Percentiles rank a stretch among this genome's conserved stretches.
These are phyloP conservation scores for Hymenopus coronatus DNA, from an alignment of 2,888 invertebrate species.

Conservation along the genomic window DNA sequence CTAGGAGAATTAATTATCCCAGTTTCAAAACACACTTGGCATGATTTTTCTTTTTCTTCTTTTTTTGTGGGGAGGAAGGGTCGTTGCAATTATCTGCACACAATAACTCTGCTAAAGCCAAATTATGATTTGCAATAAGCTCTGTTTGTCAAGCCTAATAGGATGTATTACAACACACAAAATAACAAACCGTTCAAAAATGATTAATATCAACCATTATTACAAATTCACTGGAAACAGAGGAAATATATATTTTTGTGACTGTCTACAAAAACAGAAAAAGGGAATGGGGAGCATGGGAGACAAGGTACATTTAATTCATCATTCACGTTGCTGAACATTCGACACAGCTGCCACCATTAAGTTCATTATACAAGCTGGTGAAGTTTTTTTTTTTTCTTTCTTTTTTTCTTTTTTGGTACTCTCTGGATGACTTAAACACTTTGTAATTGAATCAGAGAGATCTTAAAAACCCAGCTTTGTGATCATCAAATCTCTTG, in stretches of 20 bases:
- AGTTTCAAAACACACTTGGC: neutral
- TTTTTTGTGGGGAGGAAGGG: too few relatives aligned
- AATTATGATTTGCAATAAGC: neutral
- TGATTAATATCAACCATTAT: slow-evolving; percentile 6
- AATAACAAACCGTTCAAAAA: slow-evolving; percentile 1
- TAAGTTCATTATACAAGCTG: neutral
- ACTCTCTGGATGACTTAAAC: neutral
- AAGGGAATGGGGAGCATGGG: slow-evolving; percentile 1
- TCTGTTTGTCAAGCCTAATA: neutral
- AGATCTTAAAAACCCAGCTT: neutral
- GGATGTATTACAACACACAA: slow-evolving; percentile 10
- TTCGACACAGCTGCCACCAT: neutral
- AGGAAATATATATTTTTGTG: slow-evolving; percentile 13
- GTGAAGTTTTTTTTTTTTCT: neutral
- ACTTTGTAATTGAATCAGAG: neutral
- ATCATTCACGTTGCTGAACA: neutral
- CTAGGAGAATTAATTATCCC: neutral
- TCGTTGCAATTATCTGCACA: neutral
- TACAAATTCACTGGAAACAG: slow-evolving; percentile 15
- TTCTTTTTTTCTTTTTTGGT: neutral
- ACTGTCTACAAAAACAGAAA: slow-evolving; percentile 2
- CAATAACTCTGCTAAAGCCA: neutral
- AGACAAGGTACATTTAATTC: neutral
- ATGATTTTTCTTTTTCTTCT: neutral
- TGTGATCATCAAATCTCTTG: neutral